phyloP scores from a whole-genome alignment of 2,888 invertebrate species.

The Ligdia adustata region DNA sequence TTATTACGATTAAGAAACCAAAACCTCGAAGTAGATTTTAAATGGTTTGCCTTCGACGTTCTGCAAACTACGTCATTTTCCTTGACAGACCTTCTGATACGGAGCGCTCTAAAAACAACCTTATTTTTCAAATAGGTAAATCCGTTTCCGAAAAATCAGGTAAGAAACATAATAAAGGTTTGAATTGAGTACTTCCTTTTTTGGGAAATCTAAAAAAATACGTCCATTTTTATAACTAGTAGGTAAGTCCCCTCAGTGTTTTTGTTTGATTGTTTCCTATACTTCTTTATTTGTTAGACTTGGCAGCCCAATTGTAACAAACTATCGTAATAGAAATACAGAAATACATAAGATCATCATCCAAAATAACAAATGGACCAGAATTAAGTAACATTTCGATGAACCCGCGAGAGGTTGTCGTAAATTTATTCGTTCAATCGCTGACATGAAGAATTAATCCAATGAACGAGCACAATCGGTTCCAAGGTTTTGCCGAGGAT shows the following conservation, averaged over 20 bases:
- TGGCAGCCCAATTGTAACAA: background rate
- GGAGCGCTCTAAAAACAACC: background rate
- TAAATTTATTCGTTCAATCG: conserved; percentile 32
- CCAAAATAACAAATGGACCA: conserved; percentile 15
- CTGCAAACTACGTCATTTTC: too few species aligned
- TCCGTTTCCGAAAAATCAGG: too few species aligned
- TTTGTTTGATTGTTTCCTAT: too few species aligned
- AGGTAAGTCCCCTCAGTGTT: too few species aligned
- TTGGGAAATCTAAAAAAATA: too few species aligned
- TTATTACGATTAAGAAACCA: too few species aligned
- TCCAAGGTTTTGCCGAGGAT: conserved; percentile 25
- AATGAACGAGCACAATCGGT: conserved; percentile 37
- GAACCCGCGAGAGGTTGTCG: conserved; percentile 18
- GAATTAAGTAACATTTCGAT: conserved; percentile 18
- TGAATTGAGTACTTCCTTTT: too few species aligned
- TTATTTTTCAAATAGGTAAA: too few species aligned
- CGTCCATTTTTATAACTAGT: too few species aligned
- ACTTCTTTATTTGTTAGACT: background rate
- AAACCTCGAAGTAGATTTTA: too few species aligned
- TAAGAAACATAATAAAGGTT: too few species aligned
- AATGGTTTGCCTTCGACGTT: too few species aligned
- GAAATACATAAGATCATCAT: conserved; percentile 8
- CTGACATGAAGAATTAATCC: conserved; percentile 29
- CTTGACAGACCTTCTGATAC: background rate
- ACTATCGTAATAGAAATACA: conserved; percentile 1